A percentile compares a stretch with the other conserved stretches of the same genome.
Evolutionary conservation across 1,140 invertebrate species (phyloP).

Genomic region (Brachionus rubens): DNA sequence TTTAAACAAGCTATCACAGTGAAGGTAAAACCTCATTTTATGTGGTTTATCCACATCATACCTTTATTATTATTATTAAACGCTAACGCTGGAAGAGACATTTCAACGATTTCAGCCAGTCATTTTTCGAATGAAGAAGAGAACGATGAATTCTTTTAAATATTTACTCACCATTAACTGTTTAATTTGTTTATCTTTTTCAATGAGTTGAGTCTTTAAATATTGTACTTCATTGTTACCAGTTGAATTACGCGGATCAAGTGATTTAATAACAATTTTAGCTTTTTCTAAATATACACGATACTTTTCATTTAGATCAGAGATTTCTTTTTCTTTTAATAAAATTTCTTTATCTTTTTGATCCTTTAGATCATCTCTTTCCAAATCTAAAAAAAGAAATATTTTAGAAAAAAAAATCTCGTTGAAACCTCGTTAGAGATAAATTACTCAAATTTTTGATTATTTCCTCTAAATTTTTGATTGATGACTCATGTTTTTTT

Average conservation of each 20-base stretch:
- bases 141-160: background rate
- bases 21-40: no score
- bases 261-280: constrained; percentile 20
- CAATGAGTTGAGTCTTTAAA: constrained; percentile 26
- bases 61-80: no score
- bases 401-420: background rate
- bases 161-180: background rate
- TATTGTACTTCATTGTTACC: constrained; percentile 34
- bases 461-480: background rate
- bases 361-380: constrained; percentile 5
- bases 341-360: constrained; percentile 20
- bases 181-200: constrained; percentile 42
- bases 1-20: no score
- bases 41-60: no score
- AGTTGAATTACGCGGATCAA: constrained; percentile 30
- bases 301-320: constrained; percentile 29
- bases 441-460: background rate
- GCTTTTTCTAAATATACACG: constrained; percentile 40
- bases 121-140: no score
- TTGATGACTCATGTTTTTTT: background rate
- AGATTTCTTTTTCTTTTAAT: constrained; percentile 41
- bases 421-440: background rate
- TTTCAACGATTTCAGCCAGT: no score
- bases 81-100: no score
- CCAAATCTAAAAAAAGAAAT: background rate